Conservation (phyloP, 2,113 vertebrate genomes). For the Aphyosemion australe region DNA sequence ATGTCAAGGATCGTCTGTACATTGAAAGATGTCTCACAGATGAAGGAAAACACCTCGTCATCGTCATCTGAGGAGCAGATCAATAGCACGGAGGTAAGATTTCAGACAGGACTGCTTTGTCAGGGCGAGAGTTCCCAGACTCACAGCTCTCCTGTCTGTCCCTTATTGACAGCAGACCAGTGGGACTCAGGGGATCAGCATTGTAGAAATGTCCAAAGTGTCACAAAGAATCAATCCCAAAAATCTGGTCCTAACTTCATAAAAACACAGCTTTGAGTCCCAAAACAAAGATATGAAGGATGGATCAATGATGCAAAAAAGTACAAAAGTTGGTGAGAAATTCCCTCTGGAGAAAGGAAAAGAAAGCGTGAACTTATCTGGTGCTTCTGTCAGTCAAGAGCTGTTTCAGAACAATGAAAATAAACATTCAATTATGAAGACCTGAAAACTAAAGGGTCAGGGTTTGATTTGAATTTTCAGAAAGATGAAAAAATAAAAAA, state of each 20-base stretch:
- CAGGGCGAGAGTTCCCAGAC: not conserved
- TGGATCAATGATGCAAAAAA: slow-evolving; percentile 4
- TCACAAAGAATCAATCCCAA: slow-evolving; percentile 56
- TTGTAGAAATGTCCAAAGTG: slow-evolving; percentile 60
- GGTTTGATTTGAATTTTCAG: too few species aligned
- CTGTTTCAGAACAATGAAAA: too few species aligned
- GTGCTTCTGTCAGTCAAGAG: not conserved
- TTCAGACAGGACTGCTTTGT: slow-evolving; percentile 28
- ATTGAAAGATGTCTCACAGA: slow-evolving; percentile 8
- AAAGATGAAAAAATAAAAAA: too few species aligned
- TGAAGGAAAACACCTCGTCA: not conserved
- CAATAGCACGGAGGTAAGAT: not conserved
- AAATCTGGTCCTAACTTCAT: slow-evolving; percentile 44
- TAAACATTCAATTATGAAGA: too few species aligned
- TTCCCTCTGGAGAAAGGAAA: slow-evolving; percentile 1
- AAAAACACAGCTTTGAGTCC: slow-evolving; percentile 38
- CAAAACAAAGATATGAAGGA: slow-evolving; percentile 6
- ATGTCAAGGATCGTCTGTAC: not conserved
- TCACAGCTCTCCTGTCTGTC: slow-evolving; percentile 17
- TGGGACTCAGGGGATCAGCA: slow-evolving; percentile 48
- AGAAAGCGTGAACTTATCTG: not conserved
- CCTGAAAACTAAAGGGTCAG: too few species aligned
- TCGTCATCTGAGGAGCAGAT: slow-evolving; percentile 23
- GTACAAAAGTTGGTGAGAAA: not conserved
- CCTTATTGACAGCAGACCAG: slow-evolving; percentile 51